Evolutionary conservation across 2,888 invertebrate genomes (phyloP).

Genomic region (Leptopilina syphax): DNA sequence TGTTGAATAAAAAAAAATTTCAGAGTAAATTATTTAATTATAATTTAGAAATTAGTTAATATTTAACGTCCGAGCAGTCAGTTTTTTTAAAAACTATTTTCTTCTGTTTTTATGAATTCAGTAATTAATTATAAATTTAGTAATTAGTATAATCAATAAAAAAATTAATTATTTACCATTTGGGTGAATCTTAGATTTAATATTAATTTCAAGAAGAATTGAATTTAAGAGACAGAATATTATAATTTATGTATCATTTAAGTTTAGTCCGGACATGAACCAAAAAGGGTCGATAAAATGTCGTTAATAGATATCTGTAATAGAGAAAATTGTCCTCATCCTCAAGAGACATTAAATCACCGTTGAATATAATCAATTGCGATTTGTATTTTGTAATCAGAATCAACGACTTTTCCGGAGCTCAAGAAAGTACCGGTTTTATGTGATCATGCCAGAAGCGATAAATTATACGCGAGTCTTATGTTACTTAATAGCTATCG

Average conservation of each 20-base stretch:
- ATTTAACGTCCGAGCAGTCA: no score
- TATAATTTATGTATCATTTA: no score
- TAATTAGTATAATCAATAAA: no score
- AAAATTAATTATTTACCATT: no score
- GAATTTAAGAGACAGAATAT: conserved; percentile 33
- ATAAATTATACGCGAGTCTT: conserved; percentile 54
- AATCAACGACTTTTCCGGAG: conserved; percentile 21
- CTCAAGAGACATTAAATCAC: not conserved
- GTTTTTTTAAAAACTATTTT: no score
- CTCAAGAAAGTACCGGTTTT: conserved; percentile 34
- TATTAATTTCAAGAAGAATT: not conserved
- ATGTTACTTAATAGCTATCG: conserved; percentile 59
- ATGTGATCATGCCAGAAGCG: conserved; percentile 46
- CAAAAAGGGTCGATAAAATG: not conserved
- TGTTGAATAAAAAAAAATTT: no score
- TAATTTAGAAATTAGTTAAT: no score
- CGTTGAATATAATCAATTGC: conserved; percentile 11
- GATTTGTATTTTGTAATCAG: conserved; percentile 37
- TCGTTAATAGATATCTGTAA: not conserved
- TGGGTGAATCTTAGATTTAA: no score
- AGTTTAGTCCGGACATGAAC: not conserved
- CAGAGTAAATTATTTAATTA: no score
- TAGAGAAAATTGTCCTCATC: not conserved
- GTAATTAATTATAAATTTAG: no score
- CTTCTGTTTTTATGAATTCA: no score